Conservation (phyloP, 1,140 invertebrate species). For the Bactericera cockerelli region DNA sequence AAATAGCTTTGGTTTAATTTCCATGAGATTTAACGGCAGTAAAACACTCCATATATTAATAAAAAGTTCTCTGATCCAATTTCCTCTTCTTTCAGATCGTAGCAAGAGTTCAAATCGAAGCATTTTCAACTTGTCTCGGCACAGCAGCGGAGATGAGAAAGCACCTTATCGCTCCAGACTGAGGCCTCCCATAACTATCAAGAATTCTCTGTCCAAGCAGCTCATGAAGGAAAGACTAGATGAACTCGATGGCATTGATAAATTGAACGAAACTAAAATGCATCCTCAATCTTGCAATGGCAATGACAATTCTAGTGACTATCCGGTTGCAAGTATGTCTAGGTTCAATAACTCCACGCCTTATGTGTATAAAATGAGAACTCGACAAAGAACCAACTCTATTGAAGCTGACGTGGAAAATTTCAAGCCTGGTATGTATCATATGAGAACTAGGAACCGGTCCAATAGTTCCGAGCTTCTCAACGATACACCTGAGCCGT, state of each 20-base stretch:
- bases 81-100: constrained; percentile 12
- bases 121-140: not conserved
- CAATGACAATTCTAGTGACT: not conserved
- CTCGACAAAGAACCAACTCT: not conserved
- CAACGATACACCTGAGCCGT: not conserved
- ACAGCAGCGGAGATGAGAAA: not conserved
- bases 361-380: constrained; percentile 4
- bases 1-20: no score
- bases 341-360: not conserved
- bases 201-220: not conserved
- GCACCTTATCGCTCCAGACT: not conserved
- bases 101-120: constrained; percentile 1
- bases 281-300: not conserved
- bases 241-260: constrained; percentile 5
- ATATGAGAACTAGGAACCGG: constrained; percentile 2
- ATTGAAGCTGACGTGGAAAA: not conserved
- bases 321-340: not conserved
- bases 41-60: no score
- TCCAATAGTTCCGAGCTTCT: not conserved
- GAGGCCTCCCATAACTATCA: not conserved
- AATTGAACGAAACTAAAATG: not conserved
- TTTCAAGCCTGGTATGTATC: not conserved
- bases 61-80: not conserved
- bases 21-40: no score
- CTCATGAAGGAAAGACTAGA: constrained; percentile 4